These are phyloP conservation scores for Clistopyga incitator DNA, from an alignment of 2,888 invertebrate species.

Conservation along the genomic window DNA sequence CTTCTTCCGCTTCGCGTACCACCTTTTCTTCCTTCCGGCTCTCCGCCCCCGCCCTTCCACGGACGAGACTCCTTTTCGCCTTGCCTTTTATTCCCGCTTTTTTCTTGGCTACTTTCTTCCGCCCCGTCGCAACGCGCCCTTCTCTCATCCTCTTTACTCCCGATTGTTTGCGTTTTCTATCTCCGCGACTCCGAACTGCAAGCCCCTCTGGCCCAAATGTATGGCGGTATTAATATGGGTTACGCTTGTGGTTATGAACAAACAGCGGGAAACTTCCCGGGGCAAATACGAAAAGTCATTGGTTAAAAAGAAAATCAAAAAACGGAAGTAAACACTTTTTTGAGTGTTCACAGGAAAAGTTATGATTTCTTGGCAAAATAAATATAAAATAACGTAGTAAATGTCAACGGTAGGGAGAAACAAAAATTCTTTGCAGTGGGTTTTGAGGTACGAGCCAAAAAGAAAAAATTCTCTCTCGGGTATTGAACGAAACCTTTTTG, in stretches of 20 bases:
- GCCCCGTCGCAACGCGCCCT: conserved; percentile 4
- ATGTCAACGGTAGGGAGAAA: too few species aligned
- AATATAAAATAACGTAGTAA: too few species aligned
- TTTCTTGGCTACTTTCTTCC: conserved; percentile 25
- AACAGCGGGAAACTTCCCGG: background rate
- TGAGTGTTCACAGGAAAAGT: background rate
- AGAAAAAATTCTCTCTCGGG: too few species aligned
- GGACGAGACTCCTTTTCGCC: background rate
- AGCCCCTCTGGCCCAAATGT: background rate
- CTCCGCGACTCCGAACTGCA: conserved; percentile 41
- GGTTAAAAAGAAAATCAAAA: background rate
- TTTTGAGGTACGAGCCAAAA: too few species aligned
- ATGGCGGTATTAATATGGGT: background rate
- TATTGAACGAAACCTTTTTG: too few species aligned
- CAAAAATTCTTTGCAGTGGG: too few species aligned
- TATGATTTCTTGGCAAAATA: background rate
- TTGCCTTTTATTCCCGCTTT: conserved; percentile 5
- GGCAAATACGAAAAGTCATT: background rate
- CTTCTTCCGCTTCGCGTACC: conserved; percentile 11
- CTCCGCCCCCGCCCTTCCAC: background rate
- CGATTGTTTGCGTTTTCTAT: conserved; percentile 23
- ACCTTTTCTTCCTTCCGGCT: conserved; percentile 23
- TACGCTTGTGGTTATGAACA: background rate
- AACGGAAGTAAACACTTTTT: too few species aligned
- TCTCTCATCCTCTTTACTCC: conserved; percentile 11